phyloP scores from a whole-genome alignment of 2,113 vertebrate genomes.

The Coracopsis vasa region DNA sequence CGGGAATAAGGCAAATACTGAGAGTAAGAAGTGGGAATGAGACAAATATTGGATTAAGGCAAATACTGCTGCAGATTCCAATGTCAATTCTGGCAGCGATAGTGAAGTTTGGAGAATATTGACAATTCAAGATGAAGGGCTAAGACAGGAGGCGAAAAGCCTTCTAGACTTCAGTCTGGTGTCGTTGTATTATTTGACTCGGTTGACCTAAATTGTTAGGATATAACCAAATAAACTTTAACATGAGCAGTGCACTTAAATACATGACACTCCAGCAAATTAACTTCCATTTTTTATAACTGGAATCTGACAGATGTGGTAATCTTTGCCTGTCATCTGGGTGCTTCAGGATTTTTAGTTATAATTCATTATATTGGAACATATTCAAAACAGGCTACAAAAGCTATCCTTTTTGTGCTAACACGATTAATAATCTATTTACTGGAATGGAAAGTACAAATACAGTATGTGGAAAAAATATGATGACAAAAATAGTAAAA shows the following conservation, averaged over 20 bases:
- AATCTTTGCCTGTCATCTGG: not conserved
- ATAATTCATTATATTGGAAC: not conserved
- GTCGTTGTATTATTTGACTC: not conserved
- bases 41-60: slow-evolving; percentile 81
- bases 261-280: not conserved
- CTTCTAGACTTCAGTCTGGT: not conserved
- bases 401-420: not conserved
- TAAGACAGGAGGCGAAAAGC: slow-evolving; percentile 39
- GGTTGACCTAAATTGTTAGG: not conserved
- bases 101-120: slow-evolving; percentile 60
- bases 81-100: slow-evolving; percentile 63
- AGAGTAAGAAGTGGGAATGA: slow-evolving; percentile 73
- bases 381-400: not conserved
- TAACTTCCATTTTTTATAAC: not conserved
- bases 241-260: not conserved
- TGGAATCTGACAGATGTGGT: not conserved
- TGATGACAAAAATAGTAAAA: not conserved
- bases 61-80: slow-evolving; percentile 71
- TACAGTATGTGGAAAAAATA: not conserved
- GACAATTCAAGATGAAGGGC: slow-evolving; percentile 66
- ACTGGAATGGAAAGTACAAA: not conserved
- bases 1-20: slow-evolving; percentile 77
- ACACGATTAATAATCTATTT: not conserved
- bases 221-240: slow-evolving; percentile 27
- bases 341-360: not conserved